Percentiles rank a stretch among this genome's conserved stretches.
These are phyloP conservation scores for Argya squamiceps DNA, from an alignment of 2,797 vertebrate genomes.

Conservation along the genomic window DNA sequence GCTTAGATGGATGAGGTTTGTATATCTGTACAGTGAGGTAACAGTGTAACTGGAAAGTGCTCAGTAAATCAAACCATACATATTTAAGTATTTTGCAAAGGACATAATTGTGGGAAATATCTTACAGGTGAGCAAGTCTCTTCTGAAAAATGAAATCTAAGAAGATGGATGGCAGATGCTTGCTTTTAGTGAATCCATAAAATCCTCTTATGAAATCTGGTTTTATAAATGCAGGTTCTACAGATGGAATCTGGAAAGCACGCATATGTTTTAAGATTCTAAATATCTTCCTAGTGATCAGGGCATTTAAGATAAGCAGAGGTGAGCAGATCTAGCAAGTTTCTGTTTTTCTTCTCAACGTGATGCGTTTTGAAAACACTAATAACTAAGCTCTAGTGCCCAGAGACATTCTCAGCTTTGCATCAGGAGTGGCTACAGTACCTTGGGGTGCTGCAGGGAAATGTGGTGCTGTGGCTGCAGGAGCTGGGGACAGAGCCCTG, in stretches of 20 bases:
- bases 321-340: neutral
- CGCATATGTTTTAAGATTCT: neutral
- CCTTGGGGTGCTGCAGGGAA: no score
- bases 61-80: neutral
- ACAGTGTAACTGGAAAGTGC: neutral
- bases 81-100: neutral
- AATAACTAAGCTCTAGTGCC: neutral
- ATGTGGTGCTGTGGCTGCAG: accelerated
- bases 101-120: neutral
- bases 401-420: neutral
- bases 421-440: neutral
- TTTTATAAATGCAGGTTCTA: neutral
- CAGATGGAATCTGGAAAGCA: neutral
- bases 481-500: neutral
- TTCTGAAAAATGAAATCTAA: slow-evolving; percentile 27
- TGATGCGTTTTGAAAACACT: neutral
- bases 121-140: neutral
- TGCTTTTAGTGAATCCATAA: neutral
- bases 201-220: neutral
- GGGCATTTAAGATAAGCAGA: neutral
- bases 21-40: neutral
- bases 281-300: neutral
- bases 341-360: neutral
- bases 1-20: neutral
- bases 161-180: slow-evolving; percentile 1